A percentile compares a stretch with the other conserved stretches of the same genome.
These are phyloP conservation scores for Nothura maculosa DNA, from an alignment of 2,797 vertebrate species.

Conservation along the genomic window DNA sequence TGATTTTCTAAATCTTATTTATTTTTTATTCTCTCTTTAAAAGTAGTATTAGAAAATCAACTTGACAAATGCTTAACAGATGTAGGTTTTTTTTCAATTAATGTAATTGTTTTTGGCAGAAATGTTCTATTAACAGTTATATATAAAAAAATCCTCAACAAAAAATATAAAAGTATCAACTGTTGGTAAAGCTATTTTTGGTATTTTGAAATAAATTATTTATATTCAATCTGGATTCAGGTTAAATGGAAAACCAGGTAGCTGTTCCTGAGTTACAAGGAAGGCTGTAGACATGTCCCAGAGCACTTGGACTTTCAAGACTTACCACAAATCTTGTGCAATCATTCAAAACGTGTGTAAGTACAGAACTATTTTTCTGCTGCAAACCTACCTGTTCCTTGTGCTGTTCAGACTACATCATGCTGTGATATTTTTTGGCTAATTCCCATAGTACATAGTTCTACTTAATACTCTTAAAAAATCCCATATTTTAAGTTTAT, in stretches of 20 bases:
- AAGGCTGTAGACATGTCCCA: not conserved
- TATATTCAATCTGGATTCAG: not conserved
- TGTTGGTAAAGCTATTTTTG: not conserved
- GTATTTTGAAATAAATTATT: not conserved
- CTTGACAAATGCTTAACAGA: not conserved
- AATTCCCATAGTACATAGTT: not conserved
- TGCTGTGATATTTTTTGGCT: not conserved
- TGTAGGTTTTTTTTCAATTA: too few relatives aligned
- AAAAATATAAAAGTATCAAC: not conserved
- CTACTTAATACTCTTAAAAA: not conserved
- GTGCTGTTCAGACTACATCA: not conserved
- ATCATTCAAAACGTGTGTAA: not conserved
- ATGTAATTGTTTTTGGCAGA: fast-evolving
- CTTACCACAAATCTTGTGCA: not conserved
- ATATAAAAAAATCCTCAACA: not conserved
- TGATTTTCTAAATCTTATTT: too few relatives aligned
- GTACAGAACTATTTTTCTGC: not conserved
- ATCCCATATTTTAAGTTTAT: not conserved
- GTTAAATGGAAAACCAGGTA: not conserved
- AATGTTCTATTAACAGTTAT: not conserved
- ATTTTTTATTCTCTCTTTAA: not conserved
- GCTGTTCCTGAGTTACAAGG: not conserved
- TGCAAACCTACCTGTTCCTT: not conserved
- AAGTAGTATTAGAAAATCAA: not conserved
- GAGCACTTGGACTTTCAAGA: not conserved